Percentiles rank a stretch among this genome's conserved stretches.
These are phyloP conservation scores for Pseudococcus viburni DNA, from an alignment of 2,888 invertebrate species.

Conservation along the genomic window DNA sequence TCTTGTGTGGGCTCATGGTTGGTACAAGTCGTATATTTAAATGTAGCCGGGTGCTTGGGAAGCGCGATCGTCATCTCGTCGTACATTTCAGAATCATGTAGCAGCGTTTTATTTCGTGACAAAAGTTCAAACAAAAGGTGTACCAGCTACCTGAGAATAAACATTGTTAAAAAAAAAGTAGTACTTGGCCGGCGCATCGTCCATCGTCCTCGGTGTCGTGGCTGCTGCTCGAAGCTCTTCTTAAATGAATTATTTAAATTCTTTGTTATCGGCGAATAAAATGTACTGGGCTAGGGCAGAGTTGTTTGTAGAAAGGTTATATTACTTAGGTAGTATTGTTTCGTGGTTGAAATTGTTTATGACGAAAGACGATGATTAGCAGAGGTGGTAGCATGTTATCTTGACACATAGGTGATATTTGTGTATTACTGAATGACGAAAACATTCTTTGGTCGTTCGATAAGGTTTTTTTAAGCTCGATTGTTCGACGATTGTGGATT, in stretches of 20 bases:
- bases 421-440: no score
- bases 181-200: background rate
- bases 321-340: no score
- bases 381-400: no score
- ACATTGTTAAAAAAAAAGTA: conserved; percentile 11
- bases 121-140: conserved; percentile 46
- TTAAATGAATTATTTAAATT: background rate
- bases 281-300: background rate
- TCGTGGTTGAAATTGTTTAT: no score
- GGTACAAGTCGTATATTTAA: background rate
- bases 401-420: no score
- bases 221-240: background rate
- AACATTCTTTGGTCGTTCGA: no score
- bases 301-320: background rate
- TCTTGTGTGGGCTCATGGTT: background rate
- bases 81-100: conserved; percentile 25
- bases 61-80: conserved; percentile 27
- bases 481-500: no score
- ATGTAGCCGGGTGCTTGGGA: background rate
- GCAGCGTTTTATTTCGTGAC: conserved; percentile 21
- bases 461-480: no score
- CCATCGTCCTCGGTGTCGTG: background rate
- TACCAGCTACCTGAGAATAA: conserved; percentile 42
- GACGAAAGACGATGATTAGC: no score
- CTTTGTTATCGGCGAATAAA: conserved; percentile 1